Evolutionary conservation across 2,113 vertebrate genomes (phyloP), one percentile per base, ranked within the genome.

Genomic region (Corvus hawaiiensis): DNA sequence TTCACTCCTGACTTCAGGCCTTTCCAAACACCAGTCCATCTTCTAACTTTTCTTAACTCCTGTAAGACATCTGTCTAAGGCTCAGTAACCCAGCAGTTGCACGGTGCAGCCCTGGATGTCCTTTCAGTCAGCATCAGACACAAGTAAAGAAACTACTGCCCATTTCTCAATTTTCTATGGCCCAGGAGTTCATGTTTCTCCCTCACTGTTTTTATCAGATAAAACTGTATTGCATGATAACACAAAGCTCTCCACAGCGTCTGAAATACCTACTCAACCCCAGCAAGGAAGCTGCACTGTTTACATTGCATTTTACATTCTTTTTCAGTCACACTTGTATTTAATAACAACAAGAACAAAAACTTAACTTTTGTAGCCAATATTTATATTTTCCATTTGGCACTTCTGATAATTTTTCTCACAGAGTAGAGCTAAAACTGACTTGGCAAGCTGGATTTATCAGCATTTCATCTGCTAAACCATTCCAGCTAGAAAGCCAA

Each of bases 311-410:
- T 78, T 89, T 89, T 58, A 64, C 41, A 23, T 78, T 61, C 9
- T 68, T 84, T 67, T 89, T 49, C 68, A 84, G 62, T 64, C 72
- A 44, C 41, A 62, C 28, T 87, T 68, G 11, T 68, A 83, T 89
- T 89, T 96, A 91, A 48, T 51, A 94, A 86, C 14, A 94, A 80
- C 13, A 67, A 71, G 27, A 86, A 79, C 48, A 84, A 91, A 74
- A 91, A 61, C 17, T 32, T 56, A 19, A 21, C 33, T 28, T 86
- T 78, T 68, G 44, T 58, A 66, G 87, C 49, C 77, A 87, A 87
- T 91, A 84, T 87, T 94, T 89, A 17, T 72, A 46, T 75, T 91
- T 94, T 82, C 49, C 16, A 62, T 78, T 67, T 87, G 62, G 61
- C 64, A 87, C 44, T 58, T 76, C 30, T 44, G 52, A 84, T 73